Conservation (phyloP, 1,140 invertebrate genomes). For the Brachionus rubens region DNA sequence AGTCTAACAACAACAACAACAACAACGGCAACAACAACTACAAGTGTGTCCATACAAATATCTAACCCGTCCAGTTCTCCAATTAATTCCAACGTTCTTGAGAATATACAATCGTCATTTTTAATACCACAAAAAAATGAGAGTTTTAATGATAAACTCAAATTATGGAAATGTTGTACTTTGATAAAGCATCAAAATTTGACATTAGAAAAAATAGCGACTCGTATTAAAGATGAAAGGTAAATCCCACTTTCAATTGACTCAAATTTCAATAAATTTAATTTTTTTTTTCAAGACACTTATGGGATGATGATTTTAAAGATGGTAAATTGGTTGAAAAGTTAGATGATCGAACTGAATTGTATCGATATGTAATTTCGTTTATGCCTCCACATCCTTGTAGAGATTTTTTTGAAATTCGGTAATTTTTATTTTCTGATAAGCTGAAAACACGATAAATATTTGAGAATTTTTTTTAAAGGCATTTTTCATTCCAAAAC, state of each 20-base stretch:
- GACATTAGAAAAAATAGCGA: constrained; percentile 5
- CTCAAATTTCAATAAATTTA: not conserved
- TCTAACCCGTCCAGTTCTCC: not conserved
- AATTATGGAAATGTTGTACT: constrained; percentile 40
- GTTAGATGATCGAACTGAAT: constrained; percentile 76
- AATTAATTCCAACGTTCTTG: not conserved
- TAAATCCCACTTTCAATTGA: too few relatives aligned
- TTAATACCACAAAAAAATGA: constrained; percentile 8
- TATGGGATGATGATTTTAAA: constrained; percentile 77
- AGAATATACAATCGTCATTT: not conserved
- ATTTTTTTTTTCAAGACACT: not conserved
- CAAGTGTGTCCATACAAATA: not conserved
- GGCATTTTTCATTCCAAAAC: not conserved
- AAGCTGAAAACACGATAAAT: not conserved
- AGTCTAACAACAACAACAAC: not conserved
- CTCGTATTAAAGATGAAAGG: constrained; percentile 26
- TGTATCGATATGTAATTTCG: constrained; percentile 81
- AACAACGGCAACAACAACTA: not conserved
- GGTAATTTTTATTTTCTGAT: constrained; percentile 62
- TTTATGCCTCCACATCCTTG: constrained; percentile 75
- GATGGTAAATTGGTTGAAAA: constrained; percentile 78
- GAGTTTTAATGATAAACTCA: constrained; percentile 37
- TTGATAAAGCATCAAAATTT: constrained; percentile 25
- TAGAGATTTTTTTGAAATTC: constrained; percentile 80
- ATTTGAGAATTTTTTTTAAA: not conserved